These are phyloP conservation scores for Cyrtorhinus lividipennis DNA, from an alignment of 1,140 invertebrate genomes.

Conservation along the genomic window DNA sequence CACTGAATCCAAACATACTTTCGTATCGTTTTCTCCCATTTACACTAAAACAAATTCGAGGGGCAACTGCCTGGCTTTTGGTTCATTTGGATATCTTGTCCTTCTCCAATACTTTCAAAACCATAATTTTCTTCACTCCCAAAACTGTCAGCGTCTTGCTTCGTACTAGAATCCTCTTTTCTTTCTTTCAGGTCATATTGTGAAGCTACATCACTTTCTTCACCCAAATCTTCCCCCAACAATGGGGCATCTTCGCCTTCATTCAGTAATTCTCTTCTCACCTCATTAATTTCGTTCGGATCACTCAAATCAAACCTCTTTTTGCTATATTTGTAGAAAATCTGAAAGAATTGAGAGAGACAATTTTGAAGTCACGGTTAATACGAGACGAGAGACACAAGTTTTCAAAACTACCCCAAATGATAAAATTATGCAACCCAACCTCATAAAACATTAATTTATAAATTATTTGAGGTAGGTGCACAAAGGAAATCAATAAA, in stretches of 20 bases:
- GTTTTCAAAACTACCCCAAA: not conserved
- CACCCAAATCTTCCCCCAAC: not conserved
- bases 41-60: no score
- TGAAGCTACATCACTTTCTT: not conserved
- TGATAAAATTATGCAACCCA: not conserved
- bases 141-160: not conserved
- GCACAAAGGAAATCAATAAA: not conserved
- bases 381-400: not conserved
- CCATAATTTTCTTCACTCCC: not conserved
- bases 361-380: not conserved
- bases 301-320: not conserved
- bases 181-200: not conserved
- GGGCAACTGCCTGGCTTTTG: no score
- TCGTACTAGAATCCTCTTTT: not conserved
- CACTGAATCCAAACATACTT: no score
- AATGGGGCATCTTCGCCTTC: not conserved
- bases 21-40: no score
- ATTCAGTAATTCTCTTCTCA: not conserved
- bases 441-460: not conserved
- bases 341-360: not conserved
- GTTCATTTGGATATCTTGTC: no score
- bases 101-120: no score
- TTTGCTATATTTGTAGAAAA: not conserved
- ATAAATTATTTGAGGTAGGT: not conserved
- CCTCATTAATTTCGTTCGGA: not conserved